Conservation (phyloP, 2,113 vertebrate species). For the Gymnorhina tibicen region DNA sequence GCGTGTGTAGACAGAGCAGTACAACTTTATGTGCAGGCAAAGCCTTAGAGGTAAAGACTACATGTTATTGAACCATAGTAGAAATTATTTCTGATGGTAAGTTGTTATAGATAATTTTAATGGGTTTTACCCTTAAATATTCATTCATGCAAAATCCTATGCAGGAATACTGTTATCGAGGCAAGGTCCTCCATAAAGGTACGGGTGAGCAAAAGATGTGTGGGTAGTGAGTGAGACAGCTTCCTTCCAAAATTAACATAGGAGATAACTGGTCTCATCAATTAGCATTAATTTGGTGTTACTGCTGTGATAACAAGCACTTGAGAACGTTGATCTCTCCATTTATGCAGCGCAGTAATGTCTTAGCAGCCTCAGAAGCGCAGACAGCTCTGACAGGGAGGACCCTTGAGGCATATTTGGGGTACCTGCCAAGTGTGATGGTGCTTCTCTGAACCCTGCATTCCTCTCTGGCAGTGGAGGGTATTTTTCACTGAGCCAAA, state of each 20-base stretch:
- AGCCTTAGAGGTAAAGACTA: background rate
- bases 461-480: background rate
- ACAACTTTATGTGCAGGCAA: background rate
- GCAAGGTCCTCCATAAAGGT: background rate
- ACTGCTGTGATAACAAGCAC: background rate
- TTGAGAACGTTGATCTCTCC: background rate
- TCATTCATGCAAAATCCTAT: background rate
- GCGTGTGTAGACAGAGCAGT: rapidly evolving
- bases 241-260: background rate
- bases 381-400: background rate
- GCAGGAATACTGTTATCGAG: background rate
- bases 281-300: background rate
- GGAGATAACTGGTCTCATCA: background rate
- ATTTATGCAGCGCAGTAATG: background rate
- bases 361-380: background rate
- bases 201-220: background rate
- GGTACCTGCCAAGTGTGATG: background rate
- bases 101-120: background rate
- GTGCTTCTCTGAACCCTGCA: background rate
- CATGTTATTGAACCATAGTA: background rate
- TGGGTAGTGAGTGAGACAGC: rapidly evolving
- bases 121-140: background rate
- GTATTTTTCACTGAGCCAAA: background rate
- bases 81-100: background rate
- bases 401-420: background rate